Conservation (phyloP, 2,888 invertebrate genomes). For the Drosophila bunnanda region DNA sequence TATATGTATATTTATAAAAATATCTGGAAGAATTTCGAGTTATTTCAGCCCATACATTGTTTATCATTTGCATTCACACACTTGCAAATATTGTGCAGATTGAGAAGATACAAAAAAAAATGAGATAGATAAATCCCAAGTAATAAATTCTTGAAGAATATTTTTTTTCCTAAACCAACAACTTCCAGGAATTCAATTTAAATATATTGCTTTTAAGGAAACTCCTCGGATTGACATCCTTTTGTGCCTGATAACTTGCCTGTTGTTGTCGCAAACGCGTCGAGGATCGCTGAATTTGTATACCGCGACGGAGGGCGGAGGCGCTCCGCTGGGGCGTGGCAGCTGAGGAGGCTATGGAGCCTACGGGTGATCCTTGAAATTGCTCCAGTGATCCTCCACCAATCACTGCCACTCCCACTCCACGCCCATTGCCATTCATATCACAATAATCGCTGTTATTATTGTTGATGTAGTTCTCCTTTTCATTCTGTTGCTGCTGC, state of each 20-base stretch:
- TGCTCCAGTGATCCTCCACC: constrained; percentile 11
- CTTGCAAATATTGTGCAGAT: neutral
- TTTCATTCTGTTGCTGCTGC: constrained; percentile 43
- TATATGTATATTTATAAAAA: neutral
- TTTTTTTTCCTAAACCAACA: neutral
- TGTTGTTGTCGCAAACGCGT: constrained; percentile 83
- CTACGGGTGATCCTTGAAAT: constrained; percentile 25
- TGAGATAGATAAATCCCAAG: neutral
- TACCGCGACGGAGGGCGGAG: constrained; percentile 75
- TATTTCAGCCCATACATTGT: neutral
- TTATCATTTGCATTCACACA: neutral
- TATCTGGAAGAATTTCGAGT: neutral
- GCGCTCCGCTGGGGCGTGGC: constrained; percentile 57
- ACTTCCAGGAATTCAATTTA: no score
- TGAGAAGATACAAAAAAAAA: no score
- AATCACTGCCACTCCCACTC: constrained; percentile 8
- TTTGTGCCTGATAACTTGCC: constrained; percentile 73
- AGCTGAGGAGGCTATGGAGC: constrained; percentile 12
- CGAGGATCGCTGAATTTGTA: constrained; percentile 77
- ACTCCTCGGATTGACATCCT: no score
- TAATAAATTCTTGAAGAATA: neutral
- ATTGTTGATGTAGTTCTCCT: constrained; percentile 53
- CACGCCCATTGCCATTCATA: constrained; percentile 63
- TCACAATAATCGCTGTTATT: constrained; percentile 56
- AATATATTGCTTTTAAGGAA: no score